Percentiles rank a stretch among this genome's conserved stretches.
Conservation (phyloP, 2,888 invertebrate genomes). For the Sarcophaga carnaria region DNA sequence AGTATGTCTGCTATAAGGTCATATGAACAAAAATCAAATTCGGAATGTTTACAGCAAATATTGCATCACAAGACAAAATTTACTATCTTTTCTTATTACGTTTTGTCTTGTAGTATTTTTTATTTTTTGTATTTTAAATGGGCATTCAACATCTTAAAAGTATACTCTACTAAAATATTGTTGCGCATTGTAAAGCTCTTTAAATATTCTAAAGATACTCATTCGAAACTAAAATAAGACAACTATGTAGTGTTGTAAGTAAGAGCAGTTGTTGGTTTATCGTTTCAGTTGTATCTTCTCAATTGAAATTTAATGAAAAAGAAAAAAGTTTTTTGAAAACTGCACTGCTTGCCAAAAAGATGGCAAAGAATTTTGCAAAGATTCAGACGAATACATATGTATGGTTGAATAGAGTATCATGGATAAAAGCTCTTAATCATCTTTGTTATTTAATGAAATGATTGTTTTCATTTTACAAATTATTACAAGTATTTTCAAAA, state of each 20-base stretch:
- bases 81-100: neutral
- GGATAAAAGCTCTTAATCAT: too few relatives aligned
- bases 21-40: neutral
- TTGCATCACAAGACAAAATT: slow-evolving; percentile 28
- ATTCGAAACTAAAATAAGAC: too few relatives aligned
- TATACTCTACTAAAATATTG: neutral
- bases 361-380: neutral
- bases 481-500: too few relatives aligned
- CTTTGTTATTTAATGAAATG: too few relatives aligned
- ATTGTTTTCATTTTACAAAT: too few relatives aligned
- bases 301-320: slow-evolving; percentile 36
- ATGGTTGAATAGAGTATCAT: too few relatives aligned
- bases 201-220: too few relatives aligned
- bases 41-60: slow-evolving; percentile 36
- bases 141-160: slow-evolving; percentile 36
- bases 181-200: too few relatives aligned
- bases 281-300: neutral
- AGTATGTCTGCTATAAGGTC: too few relatives aligned
- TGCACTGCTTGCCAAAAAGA: slow-evolving; percentile 9
- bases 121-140: neutral
- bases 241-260: too few relatives aligned
- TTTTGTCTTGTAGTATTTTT: neutral
- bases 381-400: too few relatives aligned
- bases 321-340: neutral
- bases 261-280: too few relatives aligned